Conservation (phyloP, 1,140 invertebrate species). For the Pentalonia nigronervosa region DNA sequence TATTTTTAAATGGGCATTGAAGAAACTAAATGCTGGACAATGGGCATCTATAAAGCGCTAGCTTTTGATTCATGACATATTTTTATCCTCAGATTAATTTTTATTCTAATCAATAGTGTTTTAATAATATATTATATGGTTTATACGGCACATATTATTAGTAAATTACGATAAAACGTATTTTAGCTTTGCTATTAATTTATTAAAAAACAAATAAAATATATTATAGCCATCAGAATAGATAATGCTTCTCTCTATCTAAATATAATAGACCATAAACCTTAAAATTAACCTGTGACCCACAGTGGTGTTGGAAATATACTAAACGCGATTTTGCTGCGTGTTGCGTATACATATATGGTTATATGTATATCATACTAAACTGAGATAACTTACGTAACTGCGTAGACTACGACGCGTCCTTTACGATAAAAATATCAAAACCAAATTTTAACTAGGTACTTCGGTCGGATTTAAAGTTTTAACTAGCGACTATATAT, state of each 20-base stretch:
- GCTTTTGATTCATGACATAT: neutral
- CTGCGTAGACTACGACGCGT: neutral
- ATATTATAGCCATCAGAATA: neutral
- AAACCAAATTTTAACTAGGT: neutral
- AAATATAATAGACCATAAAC: neutral
- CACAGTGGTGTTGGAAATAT: neutral
- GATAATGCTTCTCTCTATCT: neutral
- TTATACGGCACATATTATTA: neutral
- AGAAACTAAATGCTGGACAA: neutral
- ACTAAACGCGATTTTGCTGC: neutral
- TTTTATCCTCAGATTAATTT: neutral
- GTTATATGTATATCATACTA: neutral
- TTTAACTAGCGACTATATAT: neutral
- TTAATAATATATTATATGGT: neutral
- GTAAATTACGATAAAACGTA: neutral
- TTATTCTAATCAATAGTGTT: neutral
- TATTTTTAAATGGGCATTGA: neutral
- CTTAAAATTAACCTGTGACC: neutral
- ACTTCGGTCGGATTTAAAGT: neutral
- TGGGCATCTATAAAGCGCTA: neutral
- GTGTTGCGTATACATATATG: neutral
- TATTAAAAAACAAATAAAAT: neutral
- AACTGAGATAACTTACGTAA: neutral
- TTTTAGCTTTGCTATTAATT: neutral
- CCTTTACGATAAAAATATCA: neutral